Evolutionary conservation across 2,888 invertebrate species (phyloP), one percentile per base, ranked within the genome.

Genomic region (Microplitis manilae): DNA sequence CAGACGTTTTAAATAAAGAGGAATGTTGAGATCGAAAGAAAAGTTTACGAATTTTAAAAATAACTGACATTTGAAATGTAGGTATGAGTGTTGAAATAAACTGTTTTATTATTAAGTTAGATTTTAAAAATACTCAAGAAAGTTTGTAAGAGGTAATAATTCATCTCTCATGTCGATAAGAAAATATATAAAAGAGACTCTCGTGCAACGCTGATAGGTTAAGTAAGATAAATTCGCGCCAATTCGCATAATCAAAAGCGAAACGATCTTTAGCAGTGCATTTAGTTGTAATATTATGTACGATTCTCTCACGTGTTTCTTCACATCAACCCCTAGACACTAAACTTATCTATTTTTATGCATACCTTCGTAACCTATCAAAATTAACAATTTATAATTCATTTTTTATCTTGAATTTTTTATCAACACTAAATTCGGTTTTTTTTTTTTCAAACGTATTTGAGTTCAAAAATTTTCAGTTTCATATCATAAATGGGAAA

Each of bases 201-300:
- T 76, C 79, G 78, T 78, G 75, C 50, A 78, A 79, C 71, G 78
- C 79, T 71, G 69, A 76, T 75, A 77, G 79, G 73, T 65, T 60
- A n/a, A 40, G 17, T 41, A 38, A 61, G 73, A 73, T 65, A 73
- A 65, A 73, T 73, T 70, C 70, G 70, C 70, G 70, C 70, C 70
- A 67, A 73, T 73, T 73, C 60, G 30, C 67, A 50, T 13, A 65
- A 73, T 65, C 73, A 67, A 64, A 67, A 65, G 73, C 67, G 73
- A 73, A 73, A 65, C 73, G 67, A 73, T 67, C 74, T 74, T 15
- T 61, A 30, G 30, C 60, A 38, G 30, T 60, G 20, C n/a, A n/a
- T 68, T 67, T 69, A 61, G 61, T 68, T 70, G 70, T 73, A 73
- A 59, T 73, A 67, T 78, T 76, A 68, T 72, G 50, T 50, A 50